phyloP scores from a whole-genome alignment of 2,113 vertebrate genomes.

The Podarcis muralis region DNA sequence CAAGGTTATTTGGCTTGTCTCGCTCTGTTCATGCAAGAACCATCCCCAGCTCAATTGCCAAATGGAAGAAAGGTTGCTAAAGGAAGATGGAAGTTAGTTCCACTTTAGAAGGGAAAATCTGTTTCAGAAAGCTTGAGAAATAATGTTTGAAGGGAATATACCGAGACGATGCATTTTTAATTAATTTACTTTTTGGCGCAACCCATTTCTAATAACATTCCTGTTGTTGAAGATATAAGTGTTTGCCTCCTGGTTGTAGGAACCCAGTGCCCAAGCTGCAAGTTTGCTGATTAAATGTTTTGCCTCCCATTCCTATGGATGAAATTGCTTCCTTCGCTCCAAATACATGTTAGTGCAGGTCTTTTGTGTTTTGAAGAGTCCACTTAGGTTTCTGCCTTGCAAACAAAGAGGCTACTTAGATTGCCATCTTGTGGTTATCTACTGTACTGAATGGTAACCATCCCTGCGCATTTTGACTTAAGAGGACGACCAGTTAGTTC shows the following conservation, averaged over 20 bases:
- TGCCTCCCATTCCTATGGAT: background rate
- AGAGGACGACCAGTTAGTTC: background rate
- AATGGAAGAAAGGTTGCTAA: background rate
- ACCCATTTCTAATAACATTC: background rate
- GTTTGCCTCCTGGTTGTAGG: background rate
- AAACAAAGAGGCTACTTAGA: constrained; percentile 35
- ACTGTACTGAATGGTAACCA: constrained; percentile 10
- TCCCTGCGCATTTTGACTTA: background rate
- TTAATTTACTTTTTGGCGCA: background rate
- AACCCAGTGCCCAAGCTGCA: background rate
- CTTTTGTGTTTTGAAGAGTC: background rate
- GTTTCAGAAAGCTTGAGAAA: background rate
- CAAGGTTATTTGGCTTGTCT: background rate
- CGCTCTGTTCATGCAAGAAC: background rate
- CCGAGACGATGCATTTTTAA: background rate
- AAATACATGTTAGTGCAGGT: background rate
- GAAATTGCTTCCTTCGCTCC: background rate
- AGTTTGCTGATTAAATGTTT: background rate
- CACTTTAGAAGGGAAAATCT: background rate
- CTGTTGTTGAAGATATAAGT: background rate
- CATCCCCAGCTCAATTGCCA: background rate
- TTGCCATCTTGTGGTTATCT: constrained; percentile 67
- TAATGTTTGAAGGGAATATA: too few species aligned
- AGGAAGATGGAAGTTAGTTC: background rate
- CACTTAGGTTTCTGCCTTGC: background rate